Base-by-base conservation (phyloP, 2,113 vertebrate genomes). In the Colossoma macropomum region DNA sequence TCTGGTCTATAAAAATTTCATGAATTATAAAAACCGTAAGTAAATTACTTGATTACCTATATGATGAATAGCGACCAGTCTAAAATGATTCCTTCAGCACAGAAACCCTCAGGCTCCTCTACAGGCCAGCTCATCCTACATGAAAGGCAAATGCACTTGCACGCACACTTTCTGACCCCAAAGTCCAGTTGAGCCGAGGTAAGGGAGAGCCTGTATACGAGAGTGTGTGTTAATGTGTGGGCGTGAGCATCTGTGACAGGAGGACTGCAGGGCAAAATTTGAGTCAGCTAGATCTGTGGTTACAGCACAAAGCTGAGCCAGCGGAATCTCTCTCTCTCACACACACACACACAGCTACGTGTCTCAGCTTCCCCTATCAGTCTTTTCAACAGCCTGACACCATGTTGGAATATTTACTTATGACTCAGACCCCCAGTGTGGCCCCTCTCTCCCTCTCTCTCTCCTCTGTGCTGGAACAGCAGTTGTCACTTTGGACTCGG, bases 341-440 rank as follows among this genome's bases (percentile, higher is more conserved):
- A 30, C 86, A 48, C 87, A 69, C 81, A 65, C 84, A 87, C 81
- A 34, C 71, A 84, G 72, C 86, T 79, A 79, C 68, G 81, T 28
- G 79, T 88, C 65, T 89, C 86, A 87, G 89, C 87, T 90, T 85
- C 82, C 87, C 86, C 85, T 80, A 83, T 81, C 72, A 79, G 86
- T 90, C 90, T 86, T 87, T 89, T 92, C 87, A 92, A 86, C 90
- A 86, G 89, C 86, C 86, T 65, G 86, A 88, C 88, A 91, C 87
- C 91, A 89, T 90, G 89, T 76, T 75, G 71, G 66, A 79, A 83
- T 69, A 73, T 79, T 62, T 73, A 71, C 32, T 66, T 28, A 60
- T 48, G 50, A 74, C 56, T 75, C 27, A 45, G 41, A 56, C 41
- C 86, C 85, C 82, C 83, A 82, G 80, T 52, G 75, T 2, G 79